These are phyloP conservation scores for Ammodytes marinus DNA, from an alignment of 2,113 vertebrate species.

Conservation along the genomic window DNA sequence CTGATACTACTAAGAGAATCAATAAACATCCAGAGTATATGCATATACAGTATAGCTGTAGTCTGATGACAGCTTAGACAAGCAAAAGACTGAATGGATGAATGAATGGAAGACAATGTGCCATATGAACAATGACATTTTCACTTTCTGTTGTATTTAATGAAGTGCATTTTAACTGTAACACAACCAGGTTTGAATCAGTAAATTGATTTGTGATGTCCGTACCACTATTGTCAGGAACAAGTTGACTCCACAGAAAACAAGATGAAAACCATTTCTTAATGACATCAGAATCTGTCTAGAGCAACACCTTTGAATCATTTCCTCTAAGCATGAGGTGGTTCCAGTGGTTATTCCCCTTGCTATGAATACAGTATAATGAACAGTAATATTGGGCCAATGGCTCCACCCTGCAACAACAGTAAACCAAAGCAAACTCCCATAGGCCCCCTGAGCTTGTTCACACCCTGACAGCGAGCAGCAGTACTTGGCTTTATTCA, in stretches of 20 bases:
- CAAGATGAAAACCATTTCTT: background rate
- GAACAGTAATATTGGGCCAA: background rate
- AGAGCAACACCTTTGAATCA: conserved; percentile 6
- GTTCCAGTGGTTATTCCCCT: background rate
- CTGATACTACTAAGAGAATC: background rate
- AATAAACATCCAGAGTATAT: background rate
- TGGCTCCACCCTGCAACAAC: conserved; percentile 22
- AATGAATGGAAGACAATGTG: background rate
- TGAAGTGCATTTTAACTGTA: background rate
- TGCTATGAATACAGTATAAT: conserved; percentile 18
- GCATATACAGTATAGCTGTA: background rate
- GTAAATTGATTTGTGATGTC: background rate
- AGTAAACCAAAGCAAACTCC: conserved; percentile 19
- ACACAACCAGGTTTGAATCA: background rate
- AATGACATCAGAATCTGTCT: background rate
- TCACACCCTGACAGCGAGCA: conserved; percentile 28
- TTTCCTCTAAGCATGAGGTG: conserved; percentile 14
- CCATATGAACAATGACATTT: background rate
- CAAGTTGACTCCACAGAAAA: conserved; percentile 15
- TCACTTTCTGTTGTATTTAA: background rate
- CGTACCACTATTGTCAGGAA: background rate
- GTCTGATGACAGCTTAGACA: no score
- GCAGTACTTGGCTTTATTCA: conserved; percentile 1
- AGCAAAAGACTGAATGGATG: background rate
- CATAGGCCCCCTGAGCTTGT: background rate